phyloP scores from a whole-genome alignment of 2,797 vertebrate genomes.

The Pseudomugil tenellus region DNA sequence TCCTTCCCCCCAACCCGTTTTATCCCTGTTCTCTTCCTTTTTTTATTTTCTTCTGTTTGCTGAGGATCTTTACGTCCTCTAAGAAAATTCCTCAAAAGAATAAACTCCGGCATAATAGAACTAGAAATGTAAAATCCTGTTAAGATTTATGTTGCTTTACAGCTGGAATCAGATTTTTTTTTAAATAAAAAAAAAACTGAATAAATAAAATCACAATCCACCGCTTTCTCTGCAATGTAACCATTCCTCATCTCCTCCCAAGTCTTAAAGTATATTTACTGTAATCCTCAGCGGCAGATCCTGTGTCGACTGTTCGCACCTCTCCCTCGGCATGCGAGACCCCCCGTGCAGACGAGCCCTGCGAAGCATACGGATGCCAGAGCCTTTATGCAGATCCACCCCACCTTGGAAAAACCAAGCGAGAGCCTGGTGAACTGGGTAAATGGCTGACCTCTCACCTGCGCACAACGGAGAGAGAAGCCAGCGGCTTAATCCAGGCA shows the following conservation, averaged over 20 bases:
- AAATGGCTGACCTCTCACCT: constrained; percentile 96
- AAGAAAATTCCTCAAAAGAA: constrained; percentile 40
- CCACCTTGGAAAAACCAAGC: constrained; percentile 83
- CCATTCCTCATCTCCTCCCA: constrained; percentile 39
- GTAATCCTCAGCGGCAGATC: constrained; percentile 73
- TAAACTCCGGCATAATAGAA: background rate
- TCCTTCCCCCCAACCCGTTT: constrained; percentile 63
- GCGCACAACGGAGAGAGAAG: constrained; percentile 74
- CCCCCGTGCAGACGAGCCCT: constrained; percentile 59
- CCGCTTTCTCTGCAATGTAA: constrained; percentile 24
- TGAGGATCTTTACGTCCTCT: constrained; percentile 35
- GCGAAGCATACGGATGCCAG: constrained; percentile 88
- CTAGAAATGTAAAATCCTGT: background rate
- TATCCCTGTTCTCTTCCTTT: constrained; percentile 17
- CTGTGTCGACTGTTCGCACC: constrained; percentile 33
- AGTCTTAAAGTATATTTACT: constrained; percentile 62
- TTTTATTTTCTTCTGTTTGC: constrained; percentile 47
- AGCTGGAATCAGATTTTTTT: constrained; percentile 40
- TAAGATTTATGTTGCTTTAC: constrained; percentile 8
- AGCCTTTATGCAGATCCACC: constrained; percentile 89
- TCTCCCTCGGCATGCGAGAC: constrained; percentile 40
- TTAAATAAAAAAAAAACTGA: constrained; percentile 12
- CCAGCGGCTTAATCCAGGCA: constrained; percentile 95
- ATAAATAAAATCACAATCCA: constrained; percentile 34
- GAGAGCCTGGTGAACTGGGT: constrained; percentile 92